Percentiles rank a stretch among this genome's conserved stretches.
Conservation (phyloP, 2,888 invertebrate genomes). For the Eristalis arbustorum region DNA sequence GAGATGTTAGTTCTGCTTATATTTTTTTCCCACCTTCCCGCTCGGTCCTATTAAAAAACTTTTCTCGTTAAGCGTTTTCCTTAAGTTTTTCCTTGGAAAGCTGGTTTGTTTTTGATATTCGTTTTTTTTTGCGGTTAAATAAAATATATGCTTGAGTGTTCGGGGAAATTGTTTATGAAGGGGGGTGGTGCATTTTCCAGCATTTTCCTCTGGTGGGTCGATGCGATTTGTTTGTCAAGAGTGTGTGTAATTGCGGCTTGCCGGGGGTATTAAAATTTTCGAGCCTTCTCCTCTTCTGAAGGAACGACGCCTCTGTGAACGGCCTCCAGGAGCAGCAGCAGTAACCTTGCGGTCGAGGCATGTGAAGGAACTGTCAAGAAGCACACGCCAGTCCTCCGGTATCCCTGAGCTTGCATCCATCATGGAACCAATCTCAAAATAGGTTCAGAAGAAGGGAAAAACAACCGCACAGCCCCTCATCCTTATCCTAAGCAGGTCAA, state of each 20-base stretch:
- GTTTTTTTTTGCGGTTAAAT: constrained; percentile 5
- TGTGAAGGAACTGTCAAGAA: not conserved
- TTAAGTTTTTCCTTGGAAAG: constrained; percentile 36
- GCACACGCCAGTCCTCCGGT: not conserved
- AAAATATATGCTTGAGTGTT: constrained; percentile 12
- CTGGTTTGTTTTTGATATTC: not conserved
- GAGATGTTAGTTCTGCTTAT: not conserved
- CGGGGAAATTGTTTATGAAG: not conserved
- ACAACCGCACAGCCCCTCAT: no score
- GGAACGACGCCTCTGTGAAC: not conserved
- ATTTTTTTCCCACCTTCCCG: constrained; percentile 38
- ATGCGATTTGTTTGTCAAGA: not conserved
- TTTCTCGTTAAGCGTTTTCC: constrained; percentile 69
- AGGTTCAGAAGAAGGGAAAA: not conserved
- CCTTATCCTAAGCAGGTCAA: constrained; percentile 27
- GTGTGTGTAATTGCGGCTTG: not conserved
- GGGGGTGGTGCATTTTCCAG: not conserved
- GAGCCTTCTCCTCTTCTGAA: not conserved
- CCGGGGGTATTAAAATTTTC: not conserved
- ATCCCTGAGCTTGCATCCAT: not conserved
- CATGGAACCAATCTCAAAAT: constrained; percentile 12
- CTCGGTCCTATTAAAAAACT: constrained; percentile 62
- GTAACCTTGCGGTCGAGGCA: not conserved
- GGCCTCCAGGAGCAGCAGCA: not conserved
- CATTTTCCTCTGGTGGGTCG: not conserved